Base-by-base conservation (phyloP, 2,888 invertebrate genomes). In the Thyatira batis region DNA sequence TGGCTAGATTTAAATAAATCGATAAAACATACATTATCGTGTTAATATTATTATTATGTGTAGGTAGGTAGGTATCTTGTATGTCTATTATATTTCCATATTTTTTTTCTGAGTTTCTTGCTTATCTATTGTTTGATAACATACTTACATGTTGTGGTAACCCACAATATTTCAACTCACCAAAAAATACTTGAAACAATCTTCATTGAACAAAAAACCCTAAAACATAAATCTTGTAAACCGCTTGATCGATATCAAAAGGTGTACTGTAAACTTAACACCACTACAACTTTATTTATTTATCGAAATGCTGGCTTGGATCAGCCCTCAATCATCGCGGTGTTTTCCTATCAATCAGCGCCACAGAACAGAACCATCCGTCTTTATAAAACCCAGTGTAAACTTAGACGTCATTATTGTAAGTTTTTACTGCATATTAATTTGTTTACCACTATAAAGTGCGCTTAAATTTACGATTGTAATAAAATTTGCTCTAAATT, bases 251-350 rank as follows among this genome's bases (percentile, higher is more conserved):
- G 57, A 64, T 62, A 60, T 58, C 55, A 50, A 50, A 39, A 13
- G 8, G 9, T 5, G 6, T 39, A n/a, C 39, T 27, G 20, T 2
- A 5, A 6, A 54, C 65, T 54, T n/a, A n/a, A n/a, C 84, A 77
- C 49, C 84, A 52, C 82, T 82, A 73, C 20, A 52, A 23, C 55
- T 82, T 61, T 88, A 85, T 89, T 88, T 89, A 86, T 88, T 87
- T 88, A 87, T 84, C 78, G 78, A 83, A 84, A 84, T 84, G 82
- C 87, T 89, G 89, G 88, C 76, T 86, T 83, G 83, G 86, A 84
- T 88, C 89, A 86, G 82, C 79, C 65, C 67, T 89, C 89, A 80
- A 88, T 90, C 90, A 89, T 85, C 87, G 71, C 60, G 60, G 73
- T 87, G 89, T 88, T 87, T 84, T 84, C 83, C 80, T 80, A 84